Evolutionary conservation across 1,140 invertebrate species (phyloP).

Genomic region (Ditylenchus dipsaci): DNA sequence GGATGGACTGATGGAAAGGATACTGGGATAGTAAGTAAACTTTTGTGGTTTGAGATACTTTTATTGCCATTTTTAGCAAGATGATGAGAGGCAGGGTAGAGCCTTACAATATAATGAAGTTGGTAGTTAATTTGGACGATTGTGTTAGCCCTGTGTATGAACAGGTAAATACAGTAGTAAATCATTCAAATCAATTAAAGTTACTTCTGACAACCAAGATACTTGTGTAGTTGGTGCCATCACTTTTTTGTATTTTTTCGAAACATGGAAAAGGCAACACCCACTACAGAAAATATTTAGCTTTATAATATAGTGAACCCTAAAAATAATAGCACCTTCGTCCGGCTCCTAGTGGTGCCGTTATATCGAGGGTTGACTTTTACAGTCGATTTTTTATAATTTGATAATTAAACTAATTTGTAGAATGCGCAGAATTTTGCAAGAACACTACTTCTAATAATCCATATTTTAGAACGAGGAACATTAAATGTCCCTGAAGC

Average conservation of each 20-base stretch:
- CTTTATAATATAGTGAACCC: too few relatives aligned
- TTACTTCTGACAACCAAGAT: not conserved
- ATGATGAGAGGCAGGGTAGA: slow-evolving; percentile 24
- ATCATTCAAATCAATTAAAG: not conserved
- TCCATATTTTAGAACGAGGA: too few relatives aligned
- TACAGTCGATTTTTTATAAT: too few relatives aligned
- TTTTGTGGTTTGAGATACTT: not conserved
- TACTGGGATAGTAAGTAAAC: not conserved
- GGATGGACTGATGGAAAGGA: slow-evolving; percentile 21
- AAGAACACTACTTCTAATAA: too few relatives aligned
- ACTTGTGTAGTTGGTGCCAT: not conserved
- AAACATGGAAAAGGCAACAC: not conserved
- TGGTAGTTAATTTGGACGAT: slow-evolving; percentile 19
- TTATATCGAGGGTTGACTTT: too few relatives aligned
- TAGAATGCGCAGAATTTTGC: too few relatives aligned
- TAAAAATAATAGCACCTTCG: too few relatives aligned
- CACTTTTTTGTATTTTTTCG: not conserved
- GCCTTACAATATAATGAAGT: slow-evolving; percentile 16
- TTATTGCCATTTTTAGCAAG: not conserved
- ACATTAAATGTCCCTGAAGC: too few relatives aligned
- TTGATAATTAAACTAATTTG: too few relatives aligned
- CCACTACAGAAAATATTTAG: not conserved
- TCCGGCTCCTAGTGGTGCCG: too few relatives aligned
- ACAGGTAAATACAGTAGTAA: slow-evolving; percentile 4
- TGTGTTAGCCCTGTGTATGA: slow-evolving; percentile 23